Base-by-base conservation (phyloP, 1,140 invertebrate species). In the Drosophila sturtevanti region DNA sequence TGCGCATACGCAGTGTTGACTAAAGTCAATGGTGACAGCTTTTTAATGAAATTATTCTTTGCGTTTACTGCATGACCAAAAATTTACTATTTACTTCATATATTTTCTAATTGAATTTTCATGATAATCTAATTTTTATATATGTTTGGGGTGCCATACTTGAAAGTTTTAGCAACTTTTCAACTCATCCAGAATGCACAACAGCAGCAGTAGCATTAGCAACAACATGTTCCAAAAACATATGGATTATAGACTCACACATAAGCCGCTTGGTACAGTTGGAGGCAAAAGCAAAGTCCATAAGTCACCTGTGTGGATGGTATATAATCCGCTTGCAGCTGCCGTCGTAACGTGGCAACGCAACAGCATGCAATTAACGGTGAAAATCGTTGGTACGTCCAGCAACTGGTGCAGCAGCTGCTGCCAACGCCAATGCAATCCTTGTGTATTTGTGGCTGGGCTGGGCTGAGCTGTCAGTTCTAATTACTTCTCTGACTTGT, bases 351-450 rank as follows among this genome's bases (percentile, higher is more conserved):
- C 44, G 58, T 77, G 77, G 73, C 74, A 63, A 63, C 38, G 61
- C 76, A 68, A 75, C 69, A 41, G 60, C 61, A 82, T 21, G 72
- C 69, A 82, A 87, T 87, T 89, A 87, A 82, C 77, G 67, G 51
- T 48, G 41, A 73, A 71, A 76, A 24, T 77, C 68, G n/a, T 72
- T 63, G 52, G 64, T 64, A 63, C 54, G 55, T 60, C 68, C 64
- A 44, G 31, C 41, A 31, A 63, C 21, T 54, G 24, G 31, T 6
- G 27, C 27, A 6, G 6, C 27, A 31, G 27, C 6, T 31, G 27
- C 27, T 31, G 27, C 27, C 27, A 31, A 31, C 7, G 27, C 27
- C 35, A 48, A 37, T 38, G 34, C 38, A 22, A 60, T 38, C 31
- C 27, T 37, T 41, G 41, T 72, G 69, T 34, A 65, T 38, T 61